Evolutionary conservation across 2,113 vertebrate genomes (phyloP).

Genomic region (Carassius carassius): DNA sequence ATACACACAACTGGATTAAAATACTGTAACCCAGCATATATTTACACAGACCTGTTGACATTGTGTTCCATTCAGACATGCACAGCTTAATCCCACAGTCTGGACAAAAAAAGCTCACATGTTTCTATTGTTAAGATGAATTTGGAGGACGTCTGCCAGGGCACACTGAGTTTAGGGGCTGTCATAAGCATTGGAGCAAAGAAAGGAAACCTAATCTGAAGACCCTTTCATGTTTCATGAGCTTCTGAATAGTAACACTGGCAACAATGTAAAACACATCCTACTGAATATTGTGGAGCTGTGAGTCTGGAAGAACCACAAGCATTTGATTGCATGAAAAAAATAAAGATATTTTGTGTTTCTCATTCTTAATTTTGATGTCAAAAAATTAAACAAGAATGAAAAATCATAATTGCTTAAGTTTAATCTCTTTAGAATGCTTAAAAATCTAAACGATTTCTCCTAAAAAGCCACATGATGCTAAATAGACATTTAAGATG

Average conservation of each 20-base stretch:
- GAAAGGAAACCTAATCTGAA: constrained; percentile 32
- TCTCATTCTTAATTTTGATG: constrained; percentile 22
- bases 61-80: constrained; percentile 35
- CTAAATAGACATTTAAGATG: too few relatives aligned
- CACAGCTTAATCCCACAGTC: constrained; percentile 52
- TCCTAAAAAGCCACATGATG: neutral
- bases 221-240: constrained; percentile 41
- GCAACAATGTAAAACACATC: neutral
- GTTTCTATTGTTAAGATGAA: constrained; percentile 38
- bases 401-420: neutral
- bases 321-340: neutral
- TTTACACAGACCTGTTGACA: constrained; percentile 11
- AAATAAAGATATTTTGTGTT: neutral
- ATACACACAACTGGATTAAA: neutral
- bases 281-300: neutral
- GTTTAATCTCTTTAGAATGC: too few relatives aligned
- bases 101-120: constrained; percentile 49
- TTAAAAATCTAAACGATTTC: neutral
- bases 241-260: constrained; percentile 29
- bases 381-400: neutral
- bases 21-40: constrained; percentile 33
- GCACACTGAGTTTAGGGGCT: constrained; percentile 40
- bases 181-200: constrained; percentile 39
- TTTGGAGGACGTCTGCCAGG: constrained; percentile 35
- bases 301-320: neutral